phyloP scores from a whole-genome alignment of 2,113 vertebrate species.

The Nerophis ophidion region DNA sequence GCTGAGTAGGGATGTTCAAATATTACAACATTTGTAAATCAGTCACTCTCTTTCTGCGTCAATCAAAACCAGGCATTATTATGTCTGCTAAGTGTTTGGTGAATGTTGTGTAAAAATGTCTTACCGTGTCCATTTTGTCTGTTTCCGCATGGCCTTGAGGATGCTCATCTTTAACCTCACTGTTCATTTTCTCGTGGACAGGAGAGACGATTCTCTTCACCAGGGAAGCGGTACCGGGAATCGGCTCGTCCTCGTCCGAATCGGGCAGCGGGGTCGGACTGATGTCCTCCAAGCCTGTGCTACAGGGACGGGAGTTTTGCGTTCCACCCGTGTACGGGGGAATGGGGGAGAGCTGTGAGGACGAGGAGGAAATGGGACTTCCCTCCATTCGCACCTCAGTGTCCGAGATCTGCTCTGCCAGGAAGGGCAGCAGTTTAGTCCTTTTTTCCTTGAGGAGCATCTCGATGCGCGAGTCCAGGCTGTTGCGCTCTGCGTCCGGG shows the following conservation, averaged over 20 bases:
- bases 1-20: too few relatives aligned
- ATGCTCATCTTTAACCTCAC: conserved; percentile 74
- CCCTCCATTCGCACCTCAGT: conserved; percentile 90
- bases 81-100: neutral
- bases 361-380: conserved; percentile 94
- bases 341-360: conserved; percentile 91
- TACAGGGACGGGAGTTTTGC: conserved; percentile 78
- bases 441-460: conserved; percentile 96
- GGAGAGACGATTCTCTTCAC: conserved; percentile 69
- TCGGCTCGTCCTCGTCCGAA: conserved; percentile 84
- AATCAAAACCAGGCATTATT: neutral
- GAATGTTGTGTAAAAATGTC: conserved; percentile 17
- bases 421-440: conserved; percentile 90
- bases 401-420: conserved; percentile 86
- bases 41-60: too few relatives aligned
- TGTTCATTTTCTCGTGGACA: conserved; percentile 66
- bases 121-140: conserved; percentile 90
- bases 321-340: conserved; percentile 73
- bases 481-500: conserved; percentile 85
- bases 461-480: conserved; percentile 95
- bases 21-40: too few relatives aligned
- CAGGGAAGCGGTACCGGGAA: conserved; percentile 67
- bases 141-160: conserved; percentile 75
- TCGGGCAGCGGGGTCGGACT: conserved; percentile 93
- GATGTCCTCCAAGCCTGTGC: conserved; percentile 93